Conservation (phyloP, 2,888 invertebrate genomes). For the Unio pictorum region DNA sequence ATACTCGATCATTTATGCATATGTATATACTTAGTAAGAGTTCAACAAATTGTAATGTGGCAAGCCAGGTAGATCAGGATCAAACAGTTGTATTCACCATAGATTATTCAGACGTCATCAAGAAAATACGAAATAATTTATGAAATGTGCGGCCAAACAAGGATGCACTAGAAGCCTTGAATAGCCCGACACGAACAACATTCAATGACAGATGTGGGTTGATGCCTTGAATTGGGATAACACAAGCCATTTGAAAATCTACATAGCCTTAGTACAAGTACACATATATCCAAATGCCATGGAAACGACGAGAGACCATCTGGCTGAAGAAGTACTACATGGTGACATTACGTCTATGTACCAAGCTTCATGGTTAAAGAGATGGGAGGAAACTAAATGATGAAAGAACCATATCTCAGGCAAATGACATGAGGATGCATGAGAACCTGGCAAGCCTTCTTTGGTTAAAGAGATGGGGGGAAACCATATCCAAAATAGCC, state of each 20-base stretch:
- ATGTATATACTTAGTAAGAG: slow-evolving; percentile 15
- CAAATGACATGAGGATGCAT: too few species aligned
- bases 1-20: slow-evolving; percentile 21
- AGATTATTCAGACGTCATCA: slow-evolving; percentile 24
- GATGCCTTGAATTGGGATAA: slow-evolving; percentile 26
- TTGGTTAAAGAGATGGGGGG: too few species aligned
- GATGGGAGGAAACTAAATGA: too few species aligned
- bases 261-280: slow-evolving; percentile 23
- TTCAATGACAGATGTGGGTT: slow-evolving; percentile 25
- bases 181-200: slow-evolving; percentile 6
- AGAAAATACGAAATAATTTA: slow-evolving; percentile 28
- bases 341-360: slow-evolving; percentile 25
- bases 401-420: too few species aligned
- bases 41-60: slow-evolving; percentile 7
- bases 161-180: slow-evolving; percentile 7
- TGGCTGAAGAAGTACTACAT: too few species aligned
- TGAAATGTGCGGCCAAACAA: slow-evolving; percentile 18
- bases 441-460: too few species aligned
- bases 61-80: not conserved
- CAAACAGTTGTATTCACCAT: slow-evolving; percentile 13
- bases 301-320: slow-evolving; percentile 30
- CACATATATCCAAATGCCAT: slow-evolving; percentile 25
- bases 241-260: slow-evolving; percentile 16
- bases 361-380: slow-evolving; percentile 7
- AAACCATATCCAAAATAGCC: too few species aligned